Base-by-base conservation (phyloP, 1,140 invertebrate species). In the Ooceraea biroi region DNA sequence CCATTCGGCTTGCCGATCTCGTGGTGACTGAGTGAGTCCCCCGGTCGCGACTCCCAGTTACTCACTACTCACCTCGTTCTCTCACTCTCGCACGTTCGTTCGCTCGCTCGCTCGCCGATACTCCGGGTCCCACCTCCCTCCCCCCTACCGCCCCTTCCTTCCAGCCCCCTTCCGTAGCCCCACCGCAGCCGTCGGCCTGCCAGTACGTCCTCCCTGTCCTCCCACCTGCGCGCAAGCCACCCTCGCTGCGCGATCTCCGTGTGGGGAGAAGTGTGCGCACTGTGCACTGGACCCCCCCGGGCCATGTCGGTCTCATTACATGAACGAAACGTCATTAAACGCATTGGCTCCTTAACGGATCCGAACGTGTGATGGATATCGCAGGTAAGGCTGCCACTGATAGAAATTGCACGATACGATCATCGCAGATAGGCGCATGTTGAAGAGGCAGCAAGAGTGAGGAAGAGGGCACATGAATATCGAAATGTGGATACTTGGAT, bases 1-100 rank as follows among this genome's bases (percentile, higher is more conserved):
- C 93, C 93, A 94, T 94, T 93, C 93, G 90, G 92, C 91, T 94
- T 91, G 93, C 92, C 93, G 93, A 94, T 94, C 93, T 94, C 92
- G 93, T 94, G 92, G 86, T 93, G 92, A 94, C 94, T 94, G 93
- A 93, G 92, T 91, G 90, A 88, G 87, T 90, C 89, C 85, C 90
- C 89, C 90, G 76, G 77, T 85, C 80, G 85, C 88, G 88, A 93
- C 92, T 92, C 90, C 90, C 92, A 93, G 92, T 92, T 92, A 93
- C 92, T 93, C 91, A 91, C 92, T 93, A 92, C 90, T 93, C 92
- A 92, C 80, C 73, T 87, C 87, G 78, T 80, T 72, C 78, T 86
- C 80, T 88, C 87, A 60, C 84, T 84, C 86, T 83, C 58, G 63
- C 77, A 57, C 83, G 60, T 58, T 74, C 69, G 55, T 25, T 65